These are phyloP conservation scores for Nowickia ferox DNA, from an alignment of 2,888 invertebrate genomes.

Conservation along the genomic window DNA sequence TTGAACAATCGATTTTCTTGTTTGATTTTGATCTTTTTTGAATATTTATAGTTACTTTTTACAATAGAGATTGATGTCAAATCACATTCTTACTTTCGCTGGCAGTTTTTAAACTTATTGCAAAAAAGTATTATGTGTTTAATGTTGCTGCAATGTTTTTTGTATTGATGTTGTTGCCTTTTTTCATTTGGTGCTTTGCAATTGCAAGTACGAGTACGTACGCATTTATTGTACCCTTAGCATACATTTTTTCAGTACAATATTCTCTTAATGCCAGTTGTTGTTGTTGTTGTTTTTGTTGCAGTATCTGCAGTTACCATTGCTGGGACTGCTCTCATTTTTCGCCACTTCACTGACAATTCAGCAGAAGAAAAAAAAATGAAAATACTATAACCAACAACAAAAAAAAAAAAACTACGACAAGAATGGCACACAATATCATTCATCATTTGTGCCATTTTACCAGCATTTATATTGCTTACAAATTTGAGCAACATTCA, in stretches of 20 bases:
- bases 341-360: neutral
- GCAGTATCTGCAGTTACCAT: conserved; percentile 37
- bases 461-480: conserved; percentile 71
- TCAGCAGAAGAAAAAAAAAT: conserved; percentile 13
- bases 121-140: neutral
- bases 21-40: conserved; percentile 21
- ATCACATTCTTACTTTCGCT: neutral
- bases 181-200: conserved; percentile 45
- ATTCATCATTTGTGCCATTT: conserved; percentile 73
- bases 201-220: conserved; percentile 15
- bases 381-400: conserved; percentile 31
- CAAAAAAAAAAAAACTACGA: conserved; percentile 1
- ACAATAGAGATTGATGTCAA: neutral
- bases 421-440: conserved; percentile 47
- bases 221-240: conserved; percentile 69
- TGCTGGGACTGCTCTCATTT: conserved; percentile 35
- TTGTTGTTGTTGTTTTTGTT: conserved; percentile 34
- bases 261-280: conserved; percentile 34
- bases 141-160: neutral
- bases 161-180: neutral
- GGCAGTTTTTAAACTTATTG: neutral
- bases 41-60: conserved; percentile 22
- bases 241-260: conserved; percentile 51
- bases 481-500: conserved; percentile 71
- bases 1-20: conserved; percentile 26